Conservation (phyloP, 2,113 vertebrate genomes). For the Scomber japonicus region DNA sequence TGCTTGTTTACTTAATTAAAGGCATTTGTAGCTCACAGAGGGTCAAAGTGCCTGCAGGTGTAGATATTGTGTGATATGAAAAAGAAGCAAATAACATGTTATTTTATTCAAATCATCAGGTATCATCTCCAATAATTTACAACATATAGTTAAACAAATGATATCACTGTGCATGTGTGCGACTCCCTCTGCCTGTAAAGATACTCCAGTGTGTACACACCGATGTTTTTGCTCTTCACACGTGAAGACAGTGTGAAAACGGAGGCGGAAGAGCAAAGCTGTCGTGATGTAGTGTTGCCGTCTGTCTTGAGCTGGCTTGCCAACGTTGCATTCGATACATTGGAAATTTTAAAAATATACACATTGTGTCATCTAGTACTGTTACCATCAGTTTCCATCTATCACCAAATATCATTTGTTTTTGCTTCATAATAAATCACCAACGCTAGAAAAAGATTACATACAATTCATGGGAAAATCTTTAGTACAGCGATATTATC, state of each 20-base stretch:
- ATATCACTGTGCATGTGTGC: neutral
- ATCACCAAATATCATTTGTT: neutral
- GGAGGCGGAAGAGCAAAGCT: slow-evolving; percentile 47
- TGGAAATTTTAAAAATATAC: neutral
- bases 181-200: slow-evolving; percentile 13
- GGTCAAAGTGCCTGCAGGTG: too few species aligned
- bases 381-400: neutral
- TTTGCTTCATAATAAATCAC: too few species aligned
- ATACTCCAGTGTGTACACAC: slow-evolving; percentile 21
- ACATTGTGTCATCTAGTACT: neutral
- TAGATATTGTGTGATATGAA: too few species aligned
- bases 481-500: neutral
- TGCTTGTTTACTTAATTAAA: too few species aligned
- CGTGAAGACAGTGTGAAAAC: slow-evolving; percentile 22
- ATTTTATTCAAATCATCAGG: neutral
- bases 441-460: too few species aligned
- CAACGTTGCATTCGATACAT: slow-evolving; percentile 25
- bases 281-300: slow-evolving; percentile 19
- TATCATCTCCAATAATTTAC: neutral
- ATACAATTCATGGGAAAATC: too few species aligned
- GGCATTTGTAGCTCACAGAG: too few species aligned
- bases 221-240: slow-evolving; percentile 30
- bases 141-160: neutral
- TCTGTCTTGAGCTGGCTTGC: slow-evolving; percentile 30
- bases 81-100: too few species aligned